Conservation (phyloP, 2,113 vertebrate species). For the Pseudorasbora parva region DNA sequence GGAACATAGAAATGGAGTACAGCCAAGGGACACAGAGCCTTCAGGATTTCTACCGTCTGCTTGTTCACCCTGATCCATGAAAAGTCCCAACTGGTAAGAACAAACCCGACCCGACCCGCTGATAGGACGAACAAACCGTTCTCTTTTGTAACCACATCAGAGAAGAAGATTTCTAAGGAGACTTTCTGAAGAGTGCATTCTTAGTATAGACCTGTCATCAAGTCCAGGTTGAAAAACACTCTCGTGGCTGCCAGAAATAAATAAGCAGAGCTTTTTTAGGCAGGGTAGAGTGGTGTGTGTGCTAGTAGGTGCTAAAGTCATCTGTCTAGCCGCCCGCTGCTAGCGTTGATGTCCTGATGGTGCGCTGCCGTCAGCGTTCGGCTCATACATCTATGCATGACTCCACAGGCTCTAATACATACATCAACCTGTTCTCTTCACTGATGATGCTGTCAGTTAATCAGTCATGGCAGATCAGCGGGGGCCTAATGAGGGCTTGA, state of each 20-base stretch:
- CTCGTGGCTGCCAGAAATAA: slow-evolving; percentile 67
- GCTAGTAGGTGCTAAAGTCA: slow-evolving; percentile 53
- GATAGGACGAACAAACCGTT: slow-evolving; percentile 53
- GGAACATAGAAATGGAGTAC: slow-evolving; percentile 36
- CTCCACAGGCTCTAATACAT: slow-evolving; percentile 16
- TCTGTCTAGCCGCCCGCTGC: slow-evolving; percentile 36
- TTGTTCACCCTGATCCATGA: slow-evolving; percentile 37
- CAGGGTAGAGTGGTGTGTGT: slow-evolving; percentile 38
- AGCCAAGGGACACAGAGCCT: slow-evolving; percentile 26
- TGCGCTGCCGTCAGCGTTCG: slow-evolving; percentile 6
- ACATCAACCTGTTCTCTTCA: slow-evolving; percentile 19
- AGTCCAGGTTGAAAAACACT: slow-evolving; percentile 49
- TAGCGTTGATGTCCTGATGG: slow-evolving; percentile 42
- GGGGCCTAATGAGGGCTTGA: slow-evolving; percentile 62
- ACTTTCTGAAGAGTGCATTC: slow-evolving; percentile 33
- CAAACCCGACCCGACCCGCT: background rate
- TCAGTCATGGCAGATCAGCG: slow-evolving; percentile 58
- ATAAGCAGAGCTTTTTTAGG: slow-evolving; percentile 49
- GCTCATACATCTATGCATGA: slow-evolving; percentile 32
- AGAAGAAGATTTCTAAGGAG: slow-evolving; percentile 51
- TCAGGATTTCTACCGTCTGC: background rate
- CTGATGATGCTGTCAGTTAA: slow-evolving; percentile 57
- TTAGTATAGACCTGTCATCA: slow-evolving; percentile 63
- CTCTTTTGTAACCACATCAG: slow-evolving; percentile 59
- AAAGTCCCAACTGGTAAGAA: slow-evolving; percentile 19